A percentile compares a stretch with the other conserved stretches of the same genome.
Evolutionary conservation across 2,888 invertebrate genomes (phyloP).

Genomic region (Cryptophagus acutangulus): DNA sequence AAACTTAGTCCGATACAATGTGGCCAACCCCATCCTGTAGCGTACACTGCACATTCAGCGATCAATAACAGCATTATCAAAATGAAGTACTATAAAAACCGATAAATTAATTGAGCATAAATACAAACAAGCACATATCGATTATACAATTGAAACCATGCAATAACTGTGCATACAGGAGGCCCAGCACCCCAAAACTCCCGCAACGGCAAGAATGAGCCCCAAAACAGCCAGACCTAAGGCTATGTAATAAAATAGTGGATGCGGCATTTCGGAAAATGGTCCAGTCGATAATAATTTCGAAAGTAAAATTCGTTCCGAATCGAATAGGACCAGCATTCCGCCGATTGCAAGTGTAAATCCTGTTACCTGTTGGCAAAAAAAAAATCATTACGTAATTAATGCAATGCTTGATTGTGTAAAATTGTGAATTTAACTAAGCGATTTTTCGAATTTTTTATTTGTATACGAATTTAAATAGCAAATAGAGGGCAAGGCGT

Average conservation of each 20-base stretch:
- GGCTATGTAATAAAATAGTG: conserved; percentile 72
- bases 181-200: conserved; percentile 77
- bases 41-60: conserved; percentile 66
- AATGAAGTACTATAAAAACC: conserved; percentile 65
- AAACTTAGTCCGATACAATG: conserved; percentile 69
- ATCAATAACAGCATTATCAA: conserved; percentile 62
- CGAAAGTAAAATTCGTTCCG: conserved; percentile 66
- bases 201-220: conserved; percentile 61
- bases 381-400: conserved; percentile 7
- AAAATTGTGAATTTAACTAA: conserved; percentile 5
- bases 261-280: conserved; percentile 59
- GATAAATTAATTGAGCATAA: conserved; percentile 9
- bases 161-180: conserved; percentile 70
- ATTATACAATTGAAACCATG: conserved; percentile 60
- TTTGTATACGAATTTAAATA: no score
- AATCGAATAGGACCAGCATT: conserved; percentile 66
- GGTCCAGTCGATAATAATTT: conserved; percentile 62
- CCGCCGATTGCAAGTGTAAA: conserved; percentile 66
- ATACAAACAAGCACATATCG: conserved; percentile 5
- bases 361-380: conserved; percentile 62
- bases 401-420: no score
- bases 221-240: conserved; percentile 67
- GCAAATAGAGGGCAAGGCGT: no score
- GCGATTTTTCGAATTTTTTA: no score
- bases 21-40: conserved; percentile 70